Conservation (phyloP, 2,113 vertebrate genomes). For the Eurystomus gularis region DNA sequence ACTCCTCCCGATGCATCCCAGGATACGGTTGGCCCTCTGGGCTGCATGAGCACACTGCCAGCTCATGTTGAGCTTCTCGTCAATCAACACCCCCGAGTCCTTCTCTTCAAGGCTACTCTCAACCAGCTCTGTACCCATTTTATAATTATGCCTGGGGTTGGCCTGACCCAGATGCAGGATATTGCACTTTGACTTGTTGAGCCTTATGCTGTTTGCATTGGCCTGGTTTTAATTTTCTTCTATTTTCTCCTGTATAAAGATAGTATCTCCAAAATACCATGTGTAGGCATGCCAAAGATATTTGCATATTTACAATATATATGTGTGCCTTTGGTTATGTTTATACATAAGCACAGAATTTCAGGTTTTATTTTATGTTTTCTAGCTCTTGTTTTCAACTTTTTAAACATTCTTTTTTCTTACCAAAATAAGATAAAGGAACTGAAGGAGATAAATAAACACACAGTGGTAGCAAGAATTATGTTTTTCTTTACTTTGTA, state of each 20-base stretch:
- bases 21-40: too few species aligned
- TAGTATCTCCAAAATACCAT: not conserved
- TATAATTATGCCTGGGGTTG: too few species aligned
- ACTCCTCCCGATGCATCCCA: too few species aligned
- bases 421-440: not conserved
- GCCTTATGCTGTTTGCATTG: too few species aligned
- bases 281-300: not conserved
- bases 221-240: not conserved
- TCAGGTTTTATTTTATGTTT: not conserved
- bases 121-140: too few species aligned
- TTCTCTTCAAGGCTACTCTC: too few species aligned
- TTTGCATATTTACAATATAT: not conserved
- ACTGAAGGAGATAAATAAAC: not conserved
- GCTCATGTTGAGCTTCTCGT: too few species aligned
- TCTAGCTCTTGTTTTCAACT: not conserved
- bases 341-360: not conserved
- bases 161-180: too few species aligned
- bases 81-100: too few species aligned
- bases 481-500: not conserved
- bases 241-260: not conserved
- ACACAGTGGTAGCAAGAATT: not conserved
- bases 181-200: too few species aligned
- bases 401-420: not conserved
- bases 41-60: too few species aligned
- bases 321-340: not conserved